Percentiles rank a stretch among this genome's conserved stretches.
Conservation (phyloP, 1,140 invertebrate genomes). For the Achroia grisella region DNA sequence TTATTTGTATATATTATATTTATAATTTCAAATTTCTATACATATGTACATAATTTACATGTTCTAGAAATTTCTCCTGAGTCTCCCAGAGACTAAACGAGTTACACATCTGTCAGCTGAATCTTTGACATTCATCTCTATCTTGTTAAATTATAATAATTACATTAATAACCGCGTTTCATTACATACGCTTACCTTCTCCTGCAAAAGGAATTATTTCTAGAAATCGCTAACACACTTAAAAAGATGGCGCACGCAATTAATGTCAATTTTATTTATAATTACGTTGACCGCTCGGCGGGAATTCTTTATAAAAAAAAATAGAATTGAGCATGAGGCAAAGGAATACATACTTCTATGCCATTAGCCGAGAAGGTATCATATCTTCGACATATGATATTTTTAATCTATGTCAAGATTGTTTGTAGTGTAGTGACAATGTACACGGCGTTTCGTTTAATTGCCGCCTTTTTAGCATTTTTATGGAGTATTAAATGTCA, state of each 20-base stretch:
- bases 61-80: no score
- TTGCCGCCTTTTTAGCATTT: no score
- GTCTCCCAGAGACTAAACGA: no score
- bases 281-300: slow-evolving; percentile 28
- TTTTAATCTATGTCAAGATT: background rate
- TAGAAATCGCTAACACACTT: slow-evolving; percentile 65
- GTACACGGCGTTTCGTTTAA: no score
- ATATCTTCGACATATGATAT: background rate
- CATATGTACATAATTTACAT: no score
- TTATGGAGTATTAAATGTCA: no score
- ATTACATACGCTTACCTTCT: slow-evolving; percentile 23
- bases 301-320: background rate
- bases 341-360: slow-evolving; percentile 2
- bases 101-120: background rate
- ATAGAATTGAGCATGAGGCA: background rate
- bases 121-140: slow-evolving; percentile 19
- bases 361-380: background rate
- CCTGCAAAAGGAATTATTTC: slow-evolving; percentile 46
- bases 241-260: slow-evolving; percentile 37
- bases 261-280: slow-evolving; percentile 70
- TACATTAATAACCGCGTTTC: slow-evolving; percentile 24
- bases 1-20: no score
- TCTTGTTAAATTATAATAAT: slow-evolving; percentile 40
- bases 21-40: no score
- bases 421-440: no score